Base-by-base conservation (phyloP, 2,113 vertebrate genomes). In the Lutjanus erythropterus region DNA sequence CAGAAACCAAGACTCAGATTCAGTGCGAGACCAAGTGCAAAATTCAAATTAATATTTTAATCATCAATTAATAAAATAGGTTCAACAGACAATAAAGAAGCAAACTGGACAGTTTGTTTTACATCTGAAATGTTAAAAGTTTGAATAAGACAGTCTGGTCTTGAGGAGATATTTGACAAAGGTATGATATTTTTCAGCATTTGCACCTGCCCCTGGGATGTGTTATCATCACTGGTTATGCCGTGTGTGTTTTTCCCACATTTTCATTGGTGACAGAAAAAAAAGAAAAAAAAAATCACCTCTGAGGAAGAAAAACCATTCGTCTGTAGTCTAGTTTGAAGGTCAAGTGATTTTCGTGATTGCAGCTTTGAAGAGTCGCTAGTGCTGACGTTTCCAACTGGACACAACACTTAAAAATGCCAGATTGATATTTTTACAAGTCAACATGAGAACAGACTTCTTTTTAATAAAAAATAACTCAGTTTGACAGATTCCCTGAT, bases 401-500 rank as follows among this genome's bases (percentile, higher is more conserved):
- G 5, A 25, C 18, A 19, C n/a, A 4, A 74, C 27, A 53, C 5
- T 15, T 5, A 35, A 33, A 52, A 42, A 37, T 23, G 42, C 42
- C 6, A 52, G 9, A 67, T 14, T 44, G 10, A 37, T 37, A 31
- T 37, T 19, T 53, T 27, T 25, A 39, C 16, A 14, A 21, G 8
- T 29, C 53, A 61, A 21, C 37, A 71, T 33, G 52, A 60, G 18
- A 9, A 19, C 21, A 15, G 46, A 37, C 12, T 10, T 55, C 42
- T 41, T 41, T 31, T 72, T 56, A 42, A 23, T 66, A 21, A 56
- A 4, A 89, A 81, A 89, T 71, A 62, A 59, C 44, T 65, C 33
- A 64, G 37, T 73, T 73, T 87, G 19, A 84, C 68, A 55, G 39
- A 69, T 23, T 84, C 80, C 83, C 59, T 84, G 79, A 82, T 46